Base-by-base conservation (phyloP, 2,113 vertebrate genomes). In the Dasypus novemcinctus region DNA sequence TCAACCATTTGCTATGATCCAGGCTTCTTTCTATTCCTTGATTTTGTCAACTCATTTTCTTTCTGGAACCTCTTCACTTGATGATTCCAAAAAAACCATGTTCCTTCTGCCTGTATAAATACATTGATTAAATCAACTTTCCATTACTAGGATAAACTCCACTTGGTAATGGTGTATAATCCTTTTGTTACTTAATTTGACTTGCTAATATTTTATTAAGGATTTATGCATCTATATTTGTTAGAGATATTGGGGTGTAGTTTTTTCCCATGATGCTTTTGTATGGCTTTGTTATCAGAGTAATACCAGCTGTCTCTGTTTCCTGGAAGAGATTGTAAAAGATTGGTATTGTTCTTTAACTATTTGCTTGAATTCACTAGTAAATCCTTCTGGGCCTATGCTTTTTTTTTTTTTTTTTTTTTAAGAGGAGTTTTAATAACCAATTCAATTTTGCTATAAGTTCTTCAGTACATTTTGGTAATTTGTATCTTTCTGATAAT, bases 121-220 rank as follows among this genome's bases (percentile, higher is more conserved):
- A 79, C 72, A 41, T 79, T 89, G 27, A 36, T 84, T 72, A 90
- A 90, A 38, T 41, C 64, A 79, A 80, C 29, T 13, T 57, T 85
- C 31, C 25, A 52, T 85, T 68, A 33, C 36, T 78, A 29, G 52
- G 38, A 61, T 71, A 87, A 80, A 87, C 80, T 71, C 52, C 41
- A 80, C 29, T 63, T 61, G 41, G n/a, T 79, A 38, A 5, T 46
- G 52, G 33, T 69, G 11, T 79, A 31, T 63, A n/a, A n/a, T n/a
- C n/a, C n/a, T n/a, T n/a, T n/a, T n/a, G n/a, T n/a, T 71, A 49
- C 86, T 71, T 33, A 21, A 80, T 69, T 69, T 71, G 49, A 72
- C 71, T 87, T 72, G 52, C 69, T 92, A 25, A 54, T 92, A 36
- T 91, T 72, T 91, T 46, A 91, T 31, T 49, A 68, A 83, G 57